Conservation (phyloP, 2,888 invertebrate species). For the Ophion ventricosus region DNA sequence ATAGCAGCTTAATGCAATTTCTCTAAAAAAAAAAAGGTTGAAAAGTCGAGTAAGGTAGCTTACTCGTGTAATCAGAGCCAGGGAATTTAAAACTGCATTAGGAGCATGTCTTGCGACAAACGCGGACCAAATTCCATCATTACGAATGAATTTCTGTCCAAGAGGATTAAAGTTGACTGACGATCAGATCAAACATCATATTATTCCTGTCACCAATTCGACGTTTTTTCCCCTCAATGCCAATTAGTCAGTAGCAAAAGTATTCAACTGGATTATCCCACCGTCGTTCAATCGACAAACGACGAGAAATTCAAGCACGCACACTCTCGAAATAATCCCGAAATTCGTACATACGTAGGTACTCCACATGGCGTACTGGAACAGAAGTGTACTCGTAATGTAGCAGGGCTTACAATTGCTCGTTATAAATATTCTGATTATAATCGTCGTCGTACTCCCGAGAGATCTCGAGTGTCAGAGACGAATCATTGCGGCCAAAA, state of each 20-base stretch:
- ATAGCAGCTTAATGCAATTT: neutral
- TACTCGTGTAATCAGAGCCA: neutral
- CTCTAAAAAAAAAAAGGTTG: neutral
- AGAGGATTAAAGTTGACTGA: too few species aligned
- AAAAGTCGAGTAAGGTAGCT: neutral
- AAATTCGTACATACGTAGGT: slow-evolving; percentile 9
- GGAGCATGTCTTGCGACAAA: neutral
- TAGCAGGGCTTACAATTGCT: slow-evolving; percentile 47
- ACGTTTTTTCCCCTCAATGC: neutral
- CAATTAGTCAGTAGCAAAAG: neutral
- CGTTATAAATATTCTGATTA: slow-evolving; percentile 60
- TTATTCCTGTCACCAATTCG: neutral
- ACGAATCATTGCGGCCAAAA: neutral
- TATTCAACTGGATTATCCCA: neutral
- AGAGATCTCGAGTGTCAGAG: slow-evolving; percentile 8
- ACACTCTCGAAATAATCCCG: neutral
- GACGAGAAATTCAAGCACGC: neutral
- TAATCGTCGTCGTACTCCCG: slow-evolving; percentile 54
- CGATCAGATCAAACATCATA: neutral
- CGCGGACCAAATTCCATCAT: neutral
- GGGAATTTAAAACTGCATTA: neutral
- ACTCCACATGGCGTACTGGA: neutral
- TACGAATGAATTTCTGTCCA: neutral
- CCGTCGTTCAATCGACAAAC: neutral
- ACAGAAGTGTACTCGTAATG: slow-evolving; percentile 13